Evolutionary conservation across 2,797 vertebrate genomes (phyloP).

Genomic region (Oreonectes daqikongensis): DNA sequence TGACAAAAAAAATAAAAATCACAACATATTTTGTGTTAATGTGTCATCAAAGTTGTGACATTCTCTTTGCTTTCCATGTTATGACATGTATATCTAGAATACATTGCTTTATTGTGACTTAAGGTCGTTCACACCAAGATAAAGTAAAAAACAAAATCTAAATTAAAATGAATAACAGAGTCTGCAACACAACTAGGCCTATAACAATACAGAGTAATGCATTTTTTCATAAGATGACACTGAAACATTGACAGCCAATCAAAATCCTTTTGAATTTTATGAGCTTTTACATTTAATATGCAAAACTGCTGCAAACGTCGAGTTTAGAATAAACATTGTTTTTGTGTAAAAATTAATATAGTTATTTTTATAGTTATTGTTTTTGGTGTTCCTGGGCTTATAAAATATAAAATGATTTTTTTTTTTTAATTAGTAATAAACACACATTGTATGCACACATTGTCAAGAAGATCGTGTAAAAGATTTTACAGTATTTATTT

Average conservation of each 20-base stretch:
- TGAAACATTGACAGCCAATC: neutral
- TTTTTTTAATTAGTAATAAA: too few relatives aligned
- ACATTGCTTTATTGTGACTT: neutral
- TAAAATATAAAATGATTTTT: too few relatives aligned
- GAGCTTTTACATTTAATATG: neutral
- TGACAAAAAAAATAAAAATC: too few relatives aligned
- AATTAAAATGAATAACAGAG: too few relatives aligned
- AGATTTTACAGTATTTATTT: too few relatives aligned
- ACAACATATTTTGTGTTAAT: neutral
- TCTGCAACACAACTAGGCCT: too few relatives aligned
- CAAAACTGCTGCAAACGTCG: neutral
- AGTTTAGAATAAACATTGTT: neutral
- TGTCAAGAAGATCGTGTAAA: too few relatives aligned
- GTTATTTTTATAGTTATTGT: neutral
- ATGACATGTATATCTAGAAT: neutral
- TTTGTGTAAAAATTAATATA: too few relatives aligned
- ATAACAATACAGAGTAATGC: too few relatives aligned
- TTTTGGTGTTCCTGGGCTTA: too few relatives aligned
- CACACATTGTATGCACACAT: too few relatives aligned
- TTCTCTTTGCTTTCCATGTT: neutral
- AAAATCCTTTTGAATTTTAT: neutral
- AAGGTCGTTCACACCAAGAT: neutral
- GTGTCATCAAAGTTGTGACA: neutral
- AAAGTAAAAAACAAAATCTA: too few relatives aligned
- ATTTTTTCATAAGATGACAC: neutral